phyloP scores from a whole-genome alignment of 2,797 vertebrate genomes.

The Neolamprologus multifasciatus region DNA sequence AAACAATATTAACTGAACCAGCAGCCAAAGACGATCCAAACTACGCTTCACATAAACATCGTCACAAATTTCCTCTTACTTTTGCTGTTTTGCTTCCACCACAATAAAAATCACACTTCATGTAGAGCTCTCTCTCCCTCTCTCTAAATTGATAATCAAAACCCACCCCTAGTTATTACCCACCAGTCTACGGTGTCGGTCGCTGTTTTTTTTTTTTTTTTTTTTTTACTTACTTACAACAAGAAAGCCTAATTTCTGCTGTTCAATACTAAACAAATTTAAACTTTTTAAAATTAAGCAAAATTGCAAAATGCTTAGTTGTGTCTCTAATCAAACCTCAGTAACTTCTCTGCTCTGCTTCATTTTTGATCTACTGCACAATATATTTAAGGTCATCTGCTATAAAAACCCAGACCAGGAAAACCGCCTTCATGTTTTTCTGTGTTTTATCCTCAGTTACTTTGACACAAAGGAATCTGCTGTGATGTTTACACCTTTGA shows the following conservation, averaged over 20 bases:
- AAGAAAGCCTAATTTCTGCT: not conserved
- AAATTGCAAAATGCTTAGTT: not conserved
- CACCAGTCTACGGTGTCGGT: not conserved
- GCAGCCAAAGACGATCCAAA: not conserved
- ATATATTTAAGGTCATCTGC: not conserved
- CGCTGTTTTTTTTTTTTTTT: rapidly evolving
- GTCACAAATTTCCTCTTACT: not conserved
- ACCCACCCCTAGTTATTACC: not conserved
- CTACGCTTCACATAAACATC: not conserved
- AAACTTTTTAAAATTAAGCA: not conserved
- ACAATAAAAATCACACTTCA: too few relatives aligned
- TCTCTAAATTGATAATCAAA: not conserved
- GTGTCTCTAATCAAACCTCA: not conserved
- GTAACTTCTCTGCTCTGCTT: not conserved
- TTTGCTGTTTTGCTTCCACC: not conserved
- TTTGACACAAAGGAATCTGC: not conserved
- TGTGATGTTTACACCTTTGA: not conserved
- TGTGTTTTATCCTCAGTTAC: not conserved
- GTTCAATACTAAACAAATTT: not conserved
- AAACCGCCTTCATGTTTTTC: not conserved
- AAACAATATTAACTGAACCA: not conserved
- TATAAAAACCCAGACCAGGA: not conserved
- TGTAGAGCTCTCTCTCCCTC: too few relatives aligned
- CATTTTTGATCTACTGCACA: not conserved
- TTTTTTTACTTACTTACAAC: rapidly evolving